Evolutionary conservation across 1,140 invertebrate species (phyloP), one percentile per base, ranked within the genome.

Genomic region (Nylanderia fulva): DNA sequence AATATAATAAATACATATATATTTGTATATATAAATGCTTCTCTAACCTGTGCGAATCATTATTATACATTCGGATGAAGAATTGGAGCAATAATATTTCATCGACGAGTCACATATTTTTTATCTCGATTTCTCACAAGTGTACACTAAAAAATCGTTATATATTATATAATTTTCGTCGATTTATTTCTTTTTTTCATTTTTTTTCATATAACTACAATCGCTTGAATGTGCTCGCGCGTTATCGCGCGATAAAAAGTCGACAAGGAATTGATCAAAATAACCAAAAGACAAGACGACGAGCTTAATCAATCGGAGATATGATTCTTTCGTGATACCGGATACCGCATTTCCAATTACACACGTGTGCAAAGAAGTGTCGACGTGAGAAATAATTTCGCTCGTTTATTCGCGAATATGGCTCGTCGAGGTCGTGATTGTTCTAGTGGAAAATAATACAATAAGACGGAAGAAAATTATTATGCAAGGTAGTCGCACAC

Each of bases 401-500:
- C n/a, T n/a, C n/a, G n/a, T n/a, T n/a, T n/a, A n/a, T n/a, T n/a
- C n/a, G n/a, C n/a, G n/a, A n/a, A n/a, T n/a, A n/a, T n/a, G n/a
- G n/a, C n/a, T n/a, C n/a, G n/a, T n/a, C 69, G n/a, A 21, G 21
- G 15, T 48, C 21, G 45, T 68, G 39, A 7, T 42, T 52, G 29
- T 39, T 21, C 45, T 68, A 21, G 29, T 29, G 45, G 21, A 18
- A 79, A 68, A 68, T 79, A 79, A 54, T 6, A n/a, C n/a, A n/a
- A n/a, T n/a, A n/a, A n/a, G 24, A 54, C 21, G 18, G 18, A 27
- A 21, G n/a, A n/a, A n/a, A n/a, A n/a, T n/a, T n/a, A n/a, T 79
- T 79, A 79, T 29, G 76, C 33, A 79, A 79, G 61, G 45, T 79
- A 68, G 45, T 13, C 36, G 64, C 29, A 15, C n/a, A n/a, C n/a